Base-by-base conservation (phyloP, 1,140 invertebrate species). In the Drosophila orosa region DNA sequence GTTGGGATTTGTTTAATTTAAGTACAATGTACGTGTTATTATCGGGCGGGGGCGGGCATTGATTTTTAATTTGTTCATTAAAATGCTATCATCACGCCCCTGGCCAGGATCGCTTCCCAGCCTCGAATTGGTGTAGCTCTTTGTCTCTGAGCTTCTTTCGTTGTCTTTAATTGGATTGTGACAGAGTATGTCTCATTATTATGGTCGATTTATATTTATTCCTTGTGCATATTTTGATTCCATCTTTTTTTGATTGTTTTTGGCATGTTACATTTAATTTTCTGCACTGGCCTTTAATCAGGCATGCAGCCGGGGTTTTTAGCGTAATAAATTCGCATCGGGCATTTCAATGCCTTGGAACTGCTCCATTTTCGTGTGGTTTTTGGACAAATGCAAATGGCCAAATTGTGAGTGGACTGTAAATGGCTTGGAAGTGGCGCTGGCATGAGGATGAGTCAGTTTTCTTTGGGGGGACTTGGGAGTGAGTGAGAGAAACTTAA, bases 61-160 rank as follows among this genome's bases (percentile, higher is more conserved):
- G 84, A 84, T 89, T 89, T 90, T 89, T 89, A 89, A 89, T 89
- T 90, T 84, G 74, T 80, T 73, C 84, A 89, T 89, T 89, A 89
- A 89, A 90, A 89, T 84, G 80, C 84, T 72, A 89, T 89, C 80
- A 90, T 89, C 84, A 89, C 84, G 85, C 69, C 77, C 79, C 48
- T n/a, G 31, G 47, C n/a, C 35, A 52, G 60, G 37, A 57, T 47
- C 31, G 39, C 22, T 75, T 75, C 69, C 57, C 69, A 73, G 45
- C 69, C 69, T 75, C 52, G 66, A 33, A 40, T 9, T 22, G 57
- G 17, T 19, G 58, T 15, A 25, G 47, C n/a, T 39, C 56, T 27
- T 52, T 52, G 58, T 59, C 29, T 58, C 6, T 1, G n/a, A 19
- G 7, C 15, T 19, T 35, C 22, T 15, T 24, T n/a, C 40, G 69